phyloP scores from a whole-genome alignment of 2,113 vertebrate species.

The Strigops habroptila region DNA sequence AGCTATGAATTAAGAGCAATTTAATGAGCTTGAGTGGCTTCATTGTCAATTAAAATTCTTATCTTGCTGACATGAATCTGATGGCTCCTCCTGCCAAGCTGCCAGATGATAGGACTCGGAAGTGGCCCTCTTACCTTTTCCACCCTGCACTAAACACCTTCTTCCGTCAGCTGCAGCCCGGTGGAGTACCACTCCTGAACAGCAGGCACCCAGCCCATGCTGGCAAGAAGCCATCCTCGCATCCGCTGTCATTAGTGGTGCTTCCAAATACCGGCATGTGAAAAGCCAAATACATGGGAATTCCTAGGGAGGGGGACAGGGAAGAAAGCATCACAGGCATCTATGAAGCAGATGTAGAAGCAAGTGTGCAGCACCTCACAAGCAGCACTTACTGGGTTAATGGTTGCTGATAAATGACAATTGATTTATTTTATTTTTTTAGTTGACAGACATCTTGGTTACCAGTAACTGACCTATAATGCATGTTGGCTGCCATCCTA shows the following conservation, averaged over 20 bases:
- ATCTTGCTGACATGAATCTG: neutral
- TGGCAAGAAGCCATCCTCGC: neutral
- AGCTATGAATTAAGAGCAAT: neutral
- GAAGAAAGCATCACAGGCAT: neutral
- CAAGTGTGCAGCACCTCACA: neutral
- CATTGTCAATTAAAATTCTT: slow-evolving; percentile 2
- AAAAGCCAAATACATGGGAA: neutral
- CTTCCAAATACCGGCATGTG: neutral
- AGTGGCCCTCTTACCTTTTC: neutral
- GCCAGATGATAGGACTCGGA: neutral
- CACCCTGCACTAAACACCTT: neutral
- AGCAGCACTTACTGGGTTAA: slow-evolving; percentile 12
- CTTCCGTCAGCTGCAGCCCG: neutral
- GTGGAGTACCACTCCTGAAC: neutral
- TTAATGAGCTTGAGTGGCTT: slow-evolving; percentile 18
- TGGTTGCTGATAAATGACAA: slow-evolving; percentile 11
- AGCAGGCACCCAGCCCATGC: neutral
- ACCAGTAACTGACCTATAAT: neutral
- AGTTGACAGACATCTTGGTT: neutral
- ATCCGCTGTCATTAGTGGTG: neutral
- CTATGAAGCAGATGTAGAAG: neutral
- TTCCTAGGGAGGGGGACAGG: neutral
- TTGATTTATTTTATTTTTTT: neutral
- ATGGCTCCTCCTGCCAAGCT: neutral
- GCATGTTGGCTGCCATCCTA: slow-evolving; percentile 46